phyloP scores from a whole-genome alignment of 2,888 invertebrate species.

The Dermolepida albohirtum region DNA sequence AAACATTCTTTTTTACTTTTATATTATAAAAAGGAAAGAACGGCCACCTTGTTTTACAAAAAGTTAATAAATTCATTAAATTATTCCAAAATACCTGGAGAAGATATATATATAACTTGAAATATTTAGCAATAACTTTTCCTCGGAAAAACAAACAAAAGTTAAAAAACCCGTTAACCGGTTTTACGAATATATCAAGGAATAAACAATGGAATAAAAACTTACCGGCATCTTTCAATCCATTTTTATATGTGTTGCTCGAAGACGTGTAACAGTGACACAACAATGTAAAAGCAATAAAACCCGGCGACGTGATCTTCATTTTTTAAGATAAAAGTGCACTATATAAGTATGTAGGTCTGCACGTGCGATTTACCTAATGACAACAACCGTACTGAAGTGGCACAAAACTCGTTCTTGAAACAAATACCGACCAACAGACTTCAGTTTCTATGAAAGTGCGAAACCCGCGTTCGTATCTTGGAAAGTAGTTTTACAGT shows the following conservation, averaged over 20 bases:
- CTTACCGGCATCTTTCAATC: slow-evolving; percentile 43
- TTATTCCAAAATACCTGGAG: too few species aligned
- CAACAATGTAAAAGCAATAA: slow-evolving; percentile 40
- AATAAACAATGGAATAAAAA: slow-evolving; percentile 21
- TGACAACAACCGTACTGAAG: slow-evolving; percentile 35
- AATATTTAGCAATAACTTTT: too few species aligned
- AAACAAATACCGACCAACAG: slow-evolving; percentile 31
- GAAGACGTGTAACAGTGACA: slow-evolving; percentile 40
- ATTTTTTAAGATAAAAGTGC: slow-evolving; percentile 16
- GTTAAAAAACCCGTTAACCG: background rate
- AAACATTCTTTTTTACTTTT: too few species aligned
- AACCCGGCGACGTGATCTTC: slow-evolving; percentile 36
- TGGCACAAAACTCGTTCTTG: slow-evolving; percentile 35
- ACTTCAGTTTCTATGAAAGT: slow-evolving; percentile 42
- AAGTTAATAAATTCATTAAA: too few species aligned
- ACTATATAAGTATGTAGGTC: background rate
- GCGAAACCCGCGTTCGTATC: slow-evolving; percentile 14
- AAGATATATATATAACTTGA: too few species aligned
- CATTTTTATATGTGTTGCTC: slow-evolving; percentile 36
- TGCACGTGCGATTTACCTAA: slow-evolving; percentile 37
- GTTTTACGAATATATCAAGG: slow-evolving; percentile 1
- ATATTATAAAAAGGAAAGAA: too few species aligned
- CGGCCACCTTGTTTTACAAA: too few species aligned
- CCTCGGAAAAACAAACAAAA: too few species aligned
- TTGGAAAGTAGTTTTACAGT: slow-evolving; percentile 35